phyloP scores from a whole-genome alignment of 1,140 invertebrate species.

The Venturia canescens region DNA sequence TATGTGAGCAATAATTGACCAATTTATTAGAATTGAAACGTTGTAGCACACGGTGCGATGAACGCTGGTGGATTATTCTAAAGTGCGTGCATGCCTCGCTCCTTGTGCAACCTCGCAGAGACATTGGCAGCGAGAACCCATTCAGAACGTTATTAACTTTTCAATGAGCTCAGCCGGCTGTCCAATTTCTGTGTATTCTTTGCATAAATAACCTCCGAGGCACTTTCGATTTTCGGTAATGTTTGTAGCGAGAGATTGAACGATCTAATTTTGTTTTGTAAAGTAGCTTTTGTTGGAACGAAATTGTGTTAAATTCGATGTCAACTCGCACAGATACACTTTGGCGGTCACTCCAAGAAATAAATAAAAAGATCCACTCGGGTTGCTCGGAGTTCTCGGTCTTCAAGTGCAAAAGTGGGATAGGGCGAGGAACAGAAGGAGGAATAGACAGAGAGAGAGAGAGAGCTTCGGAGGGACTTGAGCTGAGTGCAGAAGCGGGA shows the following conservation, averaged over 20 bases:
- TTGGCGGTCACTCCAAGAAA: neutral
- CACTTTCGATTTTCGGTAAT: neutral
- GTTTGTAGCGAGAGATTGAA: neutral
- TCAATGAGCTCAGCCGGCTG: neutral
- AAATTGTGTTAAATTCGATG: neutral
- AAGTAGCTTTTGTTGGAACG: neutral
- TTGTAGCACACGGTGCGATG: no score
- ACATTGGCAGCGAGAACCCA: neutral
- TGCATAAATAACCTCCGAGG: neutral
- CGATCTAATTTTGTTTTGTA: neutral
- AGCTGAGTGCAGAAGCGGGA: conserved; percentile 39
- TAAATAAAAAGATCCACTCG: neutral
- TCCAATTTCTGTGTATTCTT: neutral
- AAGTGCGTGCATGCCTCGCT: no score
- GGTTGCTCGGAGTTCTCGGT: conserved; percentile 23
- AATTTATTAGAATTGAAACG: no score
- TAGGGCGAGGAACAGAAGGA: neutral
- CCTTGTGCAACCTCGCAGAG: no score
- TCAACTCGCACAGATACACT: neutral
- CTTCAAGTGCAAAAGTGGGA: neutral
- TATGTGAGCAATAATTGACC: no score
- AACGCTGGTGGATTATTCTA: neutral
- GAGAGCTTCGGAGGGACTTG: conserved; percentile 29
- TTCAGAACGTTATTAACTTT: neutral
- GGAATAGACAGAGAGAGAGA: neutral